Evolutionary conservation across 2,888 invertebrate genomes (phyloP).

Genomic region (Pristionchus arcanus): DNA sequence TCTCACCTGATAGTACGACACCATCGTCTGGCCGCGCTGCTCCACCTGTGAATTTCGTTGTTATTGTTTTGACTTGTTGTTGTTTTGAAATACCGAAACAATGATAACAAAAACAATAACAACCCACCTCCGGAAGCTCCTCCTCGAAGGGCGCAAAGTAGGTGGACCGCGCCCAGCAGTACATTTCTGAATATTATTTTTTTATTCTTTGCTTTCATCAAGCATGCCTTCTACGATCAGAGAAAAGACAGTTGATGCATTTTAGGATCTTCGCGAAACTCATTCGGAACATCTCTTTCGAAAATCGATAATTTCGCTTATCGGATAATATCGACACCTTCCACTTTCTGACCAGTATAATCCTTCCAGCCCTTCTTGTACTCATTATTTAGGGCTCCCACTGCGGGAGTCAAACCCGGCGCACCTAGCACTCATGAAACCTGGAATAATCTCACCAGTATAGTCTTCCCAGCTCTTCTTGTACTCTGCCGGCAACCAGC

Average conservation of each 20-base stretch:
- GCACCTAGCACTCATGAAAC: background rate
- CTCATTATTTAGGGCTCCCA: too few species aligned
- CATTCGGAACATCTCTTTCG: too few species aligned
- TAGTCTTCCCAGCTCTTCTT: slow-evolving; percentile 78
- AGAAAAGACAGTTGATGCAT: too few species aligned
- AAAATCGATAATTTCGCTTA: too few species aligned
- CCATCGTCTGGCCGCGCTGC: slow-evolving; percentile 67
- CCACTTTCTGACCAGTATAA: too few species aligned
- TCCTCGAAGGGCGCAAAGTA: slow-evolving; percentile 77
- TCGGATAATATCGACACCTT: too few species aligned
- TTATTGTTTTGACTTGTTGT: background rate
- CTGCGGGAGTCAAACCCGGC: too few species aligned
- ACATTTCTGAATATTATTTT: slow-evolving; percentile 68
- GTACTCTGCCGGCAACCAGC: slow-evolving; percentile 78
- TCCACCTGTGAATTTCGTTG: slow-evolving; percentile 35
- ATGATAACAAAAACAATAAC: slow-evolving; percentile 37
- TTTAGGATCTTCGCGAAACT: too few species aligned
- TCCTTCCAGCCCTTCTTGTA: too few species aligned
- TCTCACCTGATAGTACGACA: slow-evolving; percentile 74
- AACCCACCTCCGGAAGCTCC: slow-evolving; percentile 71
- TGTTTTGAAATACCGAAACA: background rate
- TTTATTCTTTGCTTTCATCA: background rate
- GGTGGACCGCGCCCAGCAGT: slow-evolving; percentile 79
- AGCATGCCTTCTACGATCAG: too few species aligned
- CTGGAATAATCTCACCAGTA: slow-evolving; percentile 65